phyloP scores from a whole-genome alignment of 2,113 vertebrate species.

The Hydrolagus affinis region DNA sequence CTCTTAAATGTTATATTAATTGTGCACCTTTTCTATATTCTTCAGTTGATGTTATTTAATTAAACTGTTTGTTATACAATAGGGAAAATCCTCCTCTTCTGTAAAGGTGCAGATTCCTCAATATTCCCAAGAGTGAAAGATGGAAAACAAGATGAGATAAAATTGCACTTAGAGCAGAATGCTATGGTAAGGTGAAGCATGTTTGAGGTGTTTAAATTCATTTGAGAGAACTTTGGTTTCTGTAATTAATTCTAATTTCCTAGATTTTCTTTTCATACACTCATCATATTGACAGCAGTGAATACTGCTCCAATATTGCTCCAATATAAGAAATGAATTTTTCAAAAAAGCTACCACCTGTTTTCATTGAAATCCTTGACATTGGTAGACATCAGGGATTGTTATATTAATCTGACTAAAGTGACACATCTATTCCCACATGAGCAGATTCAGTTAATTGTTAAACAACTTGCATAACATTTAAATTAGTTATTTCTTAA shows the following conservation, averaged over 20 bases:
- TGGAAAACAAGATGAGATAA: conserved; percentile 76
- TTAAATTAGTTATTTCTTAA: too few species aligned
- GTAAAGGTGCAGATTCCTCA: conserved; percentile 93
- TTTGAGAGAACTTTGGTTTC: conserved; percentile 37
- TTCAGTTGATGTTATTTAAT: neutral
- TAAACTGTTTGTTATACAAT: conserved; percentile 37
- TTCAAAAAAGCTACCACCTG: too few species aligned
- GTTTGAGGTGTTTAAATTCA: neutral
- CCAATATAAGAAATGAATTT: too few species aligned
- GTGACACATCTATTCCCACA: too few species aligned
- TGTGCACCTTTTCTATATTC: neutral
- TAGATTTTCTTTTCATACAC: conserved; percentile 35
- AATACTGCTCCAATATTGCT: too few species aligned
- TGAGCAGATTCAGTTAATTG: too few species aligned
- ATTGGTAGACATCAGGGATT: too few species aligned
- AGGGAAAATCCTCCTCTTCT: conserved; percentile 85
- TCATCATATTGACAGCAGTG: neutral
- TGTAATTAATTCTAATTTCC: conserved; percentile 36
- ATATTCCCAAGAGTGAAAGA: conserved; percentile 79
- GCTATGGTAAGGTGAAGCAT: conserved; percentile 63
- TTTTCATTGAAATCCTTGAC: too few species aligned
- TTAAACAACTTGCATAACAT: too few species aligned
- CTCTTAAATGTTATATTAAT: neutral
- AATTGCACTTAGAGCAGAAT: conserved; percentile 78
- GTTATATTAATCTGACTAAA: too few species aligned